phyloP scores from a whole-genome alignment of 2,888 invertebrate genomes.

The Ichneumoninae sp. region DNA sequence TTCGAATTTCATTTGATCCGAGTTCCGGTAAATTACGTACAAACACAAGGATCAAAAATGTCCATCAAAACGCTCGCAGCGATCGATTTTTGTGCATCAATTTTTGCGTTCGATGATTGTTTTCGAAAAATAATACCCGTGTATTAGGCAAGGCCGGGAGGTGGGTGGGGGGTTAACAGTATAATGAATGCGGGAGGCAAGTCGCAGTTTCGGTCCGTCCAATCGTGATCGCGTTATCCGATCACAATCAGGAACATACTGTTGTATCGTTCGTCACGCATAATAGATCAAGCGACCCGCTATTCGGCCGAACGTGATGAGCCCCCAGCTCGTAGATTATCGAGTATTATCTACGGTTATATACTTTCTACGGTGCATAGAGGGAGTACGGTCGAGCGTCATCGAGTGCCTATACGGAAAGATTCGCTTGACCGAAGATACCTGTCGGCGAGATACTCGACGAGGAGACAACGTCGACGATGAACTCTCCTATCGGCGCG shows the following conservation, averaged over 20 bases:
- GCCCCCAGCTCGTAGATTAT: conserved; percentile 66
- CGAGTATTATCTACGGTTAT: conserved; percentile 64
- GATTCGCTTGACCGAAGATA: conserved; percentile 67
- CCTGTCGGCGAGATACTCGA: conserved; percentile 66
- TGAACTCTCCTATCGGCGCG: background rate
- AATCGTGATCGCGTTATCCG: conserved; percentile 19
- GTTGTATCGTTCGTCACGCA: conserved; percentile 66
- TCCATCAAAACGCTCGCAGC: background rate
- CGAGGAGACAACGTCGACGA: conserved; percentile 56
- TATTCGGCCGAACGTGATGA: conserved; percentile 67
- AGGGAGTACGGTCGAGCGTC: conserved; percentile 50
- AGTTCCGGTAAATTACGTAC: background rate
- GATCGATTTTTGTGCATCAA: background rate
- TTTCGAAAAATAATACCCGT: background rate
- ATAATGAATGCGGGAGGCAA: conserved; percentile 36
- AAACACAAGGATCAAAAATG: background rate
- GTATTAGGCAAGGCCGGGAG: background rate
- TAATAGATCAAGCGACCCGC: conserved; percentile 62
- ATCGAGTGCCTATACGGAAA: conserved; percentile 37
- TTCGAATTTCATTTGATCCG: too few relatives aligned
- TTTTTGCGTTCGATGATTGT: background rate
- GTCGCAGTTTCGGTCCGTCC: conserved; percentile 10
- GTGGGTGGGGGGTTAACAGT: background rate
- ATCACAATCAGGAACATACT: conserved; percentile 60
- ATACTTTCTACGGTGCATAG: conserved; percentile 49